A percentile compares a stretch with the other conserved stretches of the same genome.
Evolutionary conservation across 2,113 vertebrate species (phyloP).

Genomic region (Neodontobutis hainanensis): DNA sequence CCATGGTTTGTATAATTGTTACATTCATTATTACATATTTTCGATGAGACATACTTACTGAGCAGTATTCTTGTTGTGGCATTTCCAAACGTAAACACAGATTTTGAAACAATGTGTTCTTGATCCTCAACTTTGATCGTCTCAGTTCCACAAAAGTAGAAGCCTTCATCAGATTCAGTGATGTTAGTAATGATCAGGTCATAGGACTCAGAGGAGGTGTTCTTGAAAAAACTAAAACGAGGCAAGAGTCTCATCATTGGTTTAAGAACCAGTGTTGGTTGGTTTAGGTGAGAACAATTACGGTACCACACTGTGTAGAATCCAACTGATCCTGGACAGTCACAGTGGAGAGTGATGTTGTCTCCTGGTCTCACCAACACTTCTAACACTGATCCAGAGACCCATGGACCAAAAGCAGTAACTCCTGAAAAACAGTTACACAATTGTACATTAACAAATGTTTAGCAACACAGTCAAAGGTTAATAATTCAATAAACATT

Average conservation of each 20-base stretch:
- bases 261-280: constrained; percentile 34
- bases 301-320: constrained; percentile 40
- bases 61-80: constrained; percentile 10
- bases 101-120: fast-evolving
- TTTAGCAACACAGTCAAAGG: neutral
- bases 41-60: constrained; percentile 27
- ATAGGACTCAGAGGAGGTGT: neutral
- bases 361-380: constrained; percentile 37
- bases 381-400: constrained; percentile 19
- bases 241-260: neutral
- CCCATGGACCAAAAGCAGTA: neutral
- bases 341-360: constrained; percentile 44
- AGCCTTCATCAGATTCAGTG: constrained; percentile 36
- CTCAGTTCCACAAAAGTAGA: constrained; percentile 56
- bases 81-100: constrained; percentile 1
- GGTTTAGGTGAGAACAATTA: constrained; percentile 58
- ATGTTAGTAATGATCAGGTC: constrained; percentile 45
- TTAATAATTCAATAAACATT: neutral
- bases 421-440: constrained; percentile 23
- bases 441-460: neutral
- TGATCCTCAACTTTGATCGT: fast-evolving
- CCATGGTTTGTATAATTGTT: too few species aligned
- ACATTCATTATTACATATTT: neutral
- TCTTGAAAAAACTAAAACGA: neutral
- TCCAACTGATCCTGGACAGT: neutral